Evolutionary conservation across 2,888 invertebrate genomes (phyloP), one percentile per base, ranked within the genome.

Genomic region (Caenorhabditis sinica): DNA sequence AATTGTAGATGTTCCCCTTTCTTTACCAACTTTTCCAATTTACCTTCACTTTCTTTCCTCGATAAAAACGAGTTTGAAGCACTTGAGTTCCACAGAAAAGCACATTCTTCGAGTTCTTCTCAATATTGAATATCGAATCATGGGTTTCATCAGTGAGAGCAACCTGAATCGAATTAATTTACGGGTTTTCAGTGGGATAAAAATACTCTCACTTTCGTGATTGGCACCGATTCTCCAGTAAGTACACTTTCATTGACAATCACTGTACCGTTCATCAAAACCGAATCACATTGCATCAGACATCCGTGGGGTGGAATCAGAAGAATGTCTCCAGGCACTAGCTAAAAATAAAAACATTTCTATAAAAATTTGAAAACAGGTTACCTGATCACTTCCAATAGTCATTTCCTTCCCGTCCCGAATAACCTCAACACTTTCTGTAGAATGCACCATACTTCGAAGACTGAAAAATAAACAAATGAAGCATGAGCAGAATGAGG

Each of bases 171-270:
- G 23, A 20, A 61, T 20, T 20, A 13, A 40, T 40, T 11, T 40
- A 11, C 11, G 13, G 13, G 2, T 11, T 5, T 6, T 11, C 13
- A 13, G 2, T 40, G 9, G 13, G 40, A 13, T 2, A 40, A 40
- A 40, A 2, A 11, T 11, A 40, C 2, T 11, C 60, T 15, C 23
- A 90, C 96, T 94, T 97, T 97, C 87, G 96, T 96, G 9, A 97
- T 96, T 3, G 97, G 97, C 4, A 97, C 96, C 93, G 96, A 96
- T 94, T 97, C 97, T 84, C 97, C 96, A 25, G 97, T 97, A 4
- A 97, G 95, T 96, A 97, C 96, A 93, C 96, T 96, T 93, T 97
- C 97, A 93, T 97, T 97, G 82, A 97, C 96, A 89, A 97, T 96
- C 91, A 96, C 96, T 60, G 95, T 96, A 56, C 97, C 97, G 28